phyloP scores from a whole-genome alignment of 2,888 invertebrate species.

The Hipparchia sbordonii region DNA sequence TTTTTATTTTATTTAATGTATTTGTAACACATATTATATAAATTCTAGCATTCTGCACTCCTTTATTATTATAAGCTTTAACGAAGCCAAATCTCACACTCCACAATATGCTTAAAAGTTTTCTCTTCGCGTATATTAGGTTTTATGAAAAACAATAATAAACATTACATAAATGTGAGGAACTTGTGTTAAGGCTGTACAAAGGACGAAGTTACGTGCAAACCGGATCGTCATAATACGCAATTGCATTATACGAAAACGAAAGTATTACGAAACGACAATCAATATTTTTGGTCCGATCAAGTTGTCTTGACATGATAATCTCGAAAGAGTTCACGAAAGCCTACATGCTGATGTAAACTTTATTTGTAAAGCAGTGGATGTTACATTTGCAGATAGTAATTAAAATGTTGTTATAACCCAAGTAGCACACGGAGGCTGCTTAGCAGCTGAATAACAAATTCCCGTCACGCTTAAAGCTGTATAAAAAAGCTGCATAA shows the following conservation, averaged over 20 bases:
- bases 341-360: neutral
- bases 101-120: too few species aligned
- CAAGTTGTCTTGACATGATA: constrained; percentile 34
- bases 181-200: constrained; percentile 17
- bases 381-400: neutral
- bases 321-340: constrained; percentile 27
- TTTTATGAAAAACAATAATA: neutral
- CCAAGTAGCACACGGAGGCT: too few species aligned
- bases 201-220: constrained; percentile 29
- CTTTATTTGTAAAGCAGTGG: constrained; percentile 14
- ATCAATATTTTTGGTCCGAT: constrained; percentile 30
- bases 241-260: constrained; percentile 34
- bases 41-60: too few species aligned
- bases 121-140: too few species aligned
- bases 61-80: too few species aligned
- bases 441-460: too few species aligned
- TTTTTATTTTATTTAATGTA: too few species aligned
- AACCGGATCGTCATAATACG: constrained; percentile 30
- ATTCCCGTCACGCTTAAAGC: too few species aligned
- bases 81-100: too few species aligned
- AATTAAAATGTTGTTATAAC: constrained; percentile 2
- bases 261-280: constrained; percentile 33
- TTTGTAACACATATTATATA: too few species aligned
- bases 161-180: constrained; percentile 30
- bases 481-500: too few species aligned